phyloP scores from a whole-genome alignment of 2,888 invertebrate species.

The Lithophane semibrunnea region DNA sequence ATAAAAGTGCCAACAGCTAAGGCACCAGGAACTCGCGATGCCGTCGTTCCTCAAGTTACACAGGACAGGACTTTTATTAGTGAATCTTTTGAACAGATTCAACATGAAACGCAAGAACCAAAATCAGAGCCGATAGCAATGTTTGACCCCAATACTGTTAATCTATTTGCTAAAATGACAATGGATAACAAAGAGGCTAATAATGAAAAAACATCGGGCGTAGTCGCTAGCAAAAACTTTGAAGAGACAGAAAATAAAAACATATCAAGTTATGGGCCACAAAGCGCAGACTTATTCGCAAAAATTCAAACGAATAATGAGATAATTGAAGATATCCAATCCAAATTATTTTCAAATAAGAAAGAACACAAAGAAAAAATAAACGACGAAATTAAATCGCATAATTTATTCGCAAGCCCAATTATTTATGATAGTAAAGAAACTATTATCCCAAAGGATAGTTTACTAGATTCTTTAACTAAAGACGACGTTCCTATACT shows the following conservation, averaged over 20 bases:
- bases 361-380: slow-evolving; percentile 34
- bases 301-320: slow-evolving; percentile 14
- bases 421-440: slow-evolving; percentile 38
- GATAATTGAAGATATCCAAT: slow-evolving; percentile 13
- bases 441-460: slow-evolving; percentile 27
- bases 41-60: background rate
- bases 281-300: slow-evolving; percentile 34
- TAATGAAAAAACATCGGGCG: slow-evolving; percentile 5
- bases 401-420: slow-evolving; percentile 35
- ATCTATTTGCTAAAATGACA: slow-evolving; percentile 38
- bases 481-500: slow-evolving; percentile 67
- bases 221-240: slow-evolving; percentile 11
- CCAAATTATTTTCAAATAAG: slow-evolving; percentile 25
- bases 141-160: slow-evolving; percentile 36
- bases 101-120: slow-evolving; percentile 1
- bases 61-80: slow-evolving; percentile 19
- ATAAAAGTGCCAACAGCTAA: slow-evolving; percentile 1
- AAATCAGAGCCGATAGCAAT: slow-evolving; percentile 20
- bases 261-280: slow-evolving; percentile 23
- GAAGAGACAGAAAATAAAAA: slow-evolving; percentile 23
- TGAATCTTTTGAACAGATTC: slow-evolving; percentile 25
- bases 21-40: background rate
- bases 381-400: slow-evolving; percentile 41
- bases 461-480: slow-evolving; percentile 65
- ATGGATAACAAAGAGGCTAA: slow-evolving; percentile 20